Evolutionary conservation across 2,797 vertebrate species (phyloP), one percentile per base, ranked within the genome.

Genomic region (Trichosurus vulpecula): DNA sequence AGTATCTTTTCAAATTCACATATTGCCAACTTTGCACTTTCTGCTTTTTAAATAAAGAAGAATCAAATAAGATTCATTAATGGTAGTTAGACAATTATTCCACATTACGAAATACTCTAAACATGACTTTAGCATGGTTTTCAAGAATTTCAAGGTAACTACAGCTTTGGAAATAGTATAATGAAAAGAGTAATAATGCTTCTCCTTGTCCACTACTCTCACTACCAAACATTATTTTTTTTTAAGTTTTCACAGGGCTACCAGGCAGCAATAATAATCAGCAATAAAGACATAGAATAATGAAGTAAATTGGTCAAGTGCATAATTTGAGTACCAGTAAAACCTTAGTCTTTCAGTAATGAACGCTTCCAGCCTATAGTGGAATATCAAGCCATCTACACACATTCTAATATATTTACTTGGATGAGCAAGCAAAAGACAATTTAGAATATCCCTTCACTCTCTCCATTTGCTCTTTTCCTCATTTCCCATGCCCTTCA

Each of bases 1-100:
- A 90, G 58, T 57, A 14, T 92, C 13, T 96, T 98, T 6, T 0
- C 91, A 95, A 74, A 5, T 96, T 8, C 31, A 30, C 61, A 87
- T 90, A 96, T 96, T 95, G 93, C 25, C 61, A 58, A 55, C 47
- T 95, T 93, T 92, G 91, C 87, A n/a, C 89, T 94, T 55, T 94
- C 52, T 55, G 41, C 30, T 92, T 97, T 96, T 93, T 22, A 52
- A n/a, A 47, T 57, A 57, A 92, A 58, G 54, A 52, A 91, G 91
- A 92, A 92, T 57, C 58, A 92, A 91, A 90, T 8, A 55, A 6
- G 10, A 16, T 19, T 16, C 16, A 4, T 35, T 2, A 53, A 90
- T 3, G 53, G 93, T 25, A 52, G 8, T 91, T 95, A 93, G 92
- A 95, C 91, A 94, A 61, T 58, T 53, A 94, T 91, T 66, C 9